phyloP scores from a whole-genome alignment of 2,113 vertebrate species.

The Sinocyclocheilus rhinocerous region DNA sequence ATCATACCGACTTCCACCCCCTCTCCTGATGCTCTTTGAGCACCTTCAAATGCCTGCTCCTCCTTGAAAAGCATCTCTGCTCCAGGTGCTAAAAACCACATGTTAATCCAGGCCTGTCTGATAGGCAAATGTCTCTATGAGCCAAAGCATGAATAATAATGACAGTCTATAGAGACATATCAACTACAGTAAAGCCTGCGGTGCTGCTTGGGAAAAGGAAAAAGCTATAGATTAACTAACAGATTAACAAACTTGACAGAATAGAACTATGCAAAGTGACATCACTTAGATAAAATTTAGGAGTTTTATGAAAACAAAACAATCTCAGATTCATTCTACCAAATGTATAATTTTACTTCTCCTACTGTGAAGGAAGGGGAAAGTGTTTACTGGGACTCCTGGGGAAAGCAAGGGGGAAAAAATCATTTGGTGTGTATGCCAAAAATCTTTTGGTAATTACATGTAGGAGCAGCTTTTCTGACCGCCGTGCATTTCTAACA shows the following conservation, averaged over 20 bases:
- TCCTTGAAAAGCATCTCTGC: constrained; percentile 45
- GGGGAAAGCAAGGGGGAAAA: constrained; percentile 32
- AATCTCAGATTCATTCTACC: constrained; percentile 44
- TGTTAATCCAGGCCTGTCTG: constrained; percentile 50
- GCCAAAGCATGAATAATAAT: constrained; percentile 43
- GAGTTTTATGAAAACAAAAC: constrained; percentile 30
- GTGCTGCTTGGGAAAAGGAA: neutral
- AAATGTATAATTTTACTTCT: constrained; percentile 61
- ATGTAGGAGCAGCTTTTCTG: constrained; percentile 58
- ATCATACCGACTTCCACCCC: constrained; percentile 18
- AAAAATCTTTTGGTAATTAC: constrained; percentile 65
- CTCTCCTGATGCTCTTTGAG: constrained; percentile 43
- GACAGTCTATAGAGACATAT: constrained; percentile 32
- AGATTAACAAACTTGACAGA: neutral
- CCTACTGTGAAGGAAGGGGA: constrained; percentile 49
- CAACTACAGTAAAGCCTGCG: neutral
- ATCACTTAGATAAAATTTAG: neutral
- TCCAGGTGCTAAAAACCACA: constrained; percentile 48
- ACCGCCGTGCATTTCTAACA: constrained; percentile 57
- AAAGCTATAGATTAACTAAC: constrained; percentile 2
- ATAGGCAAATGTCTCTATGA: constrained; percentile 48
- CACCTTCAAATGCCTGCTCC: constrained; percentile 52
- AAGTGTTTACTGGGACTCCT: constrained; percentile 54
- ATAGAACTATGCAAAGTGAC: neutral
- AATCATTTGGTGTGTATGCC: constrained; percentile 61